Evolutionary conservation across 2,888 invertebrate species (phyloP).

Genomic region (Andrena minutula): DNA sequence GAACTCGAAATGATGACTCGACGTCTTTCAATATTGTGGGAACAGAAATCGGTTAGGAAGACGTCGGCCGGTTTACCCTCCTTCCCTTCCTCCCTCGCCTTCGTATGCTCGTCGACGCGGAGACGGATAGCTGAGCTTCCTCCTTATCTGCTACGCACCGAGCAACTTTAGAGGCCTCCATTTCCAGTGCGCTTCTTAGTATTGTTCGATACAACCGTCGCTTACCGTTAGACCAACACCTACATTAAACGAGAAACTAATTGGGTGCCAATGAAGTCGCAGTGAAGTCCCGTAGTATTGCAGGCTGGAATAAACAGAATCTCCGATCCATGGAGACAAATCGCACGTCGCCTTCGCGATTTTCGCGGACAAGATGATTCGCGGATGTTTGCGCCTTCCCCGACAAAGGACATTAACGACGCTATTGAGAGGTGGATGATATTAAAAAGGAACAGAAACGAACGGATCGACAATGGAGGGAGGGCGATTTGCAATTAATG

Average conservation of each 20-base stretch:
- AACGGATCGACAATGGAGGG: conserved; percentile 63
- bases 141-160: conserved; percentile 18
- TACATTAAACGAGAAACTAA: background rate
- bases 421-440: conserved; percentile 62
- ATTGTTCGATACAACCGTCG: background rate
- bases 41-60: conserved; percentile 79
- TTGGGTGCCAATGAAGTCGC: background rate
- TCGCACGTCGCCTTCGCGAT: background rate
- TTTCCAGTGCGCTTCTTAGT: background rate
- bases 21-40: conserved; percentile 84
- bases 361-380: conserved; percentile 43
- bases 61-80: conserved; percentile 72
- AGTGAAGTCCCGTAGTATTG: background rate
- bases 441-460: conserved; percentile 60
- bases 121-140: conserved; percentile 42
- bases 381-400: conserved; percentile 30
- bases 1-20: conserved; percentile 84
- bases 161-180: background rate
- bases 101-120: conserved; percentile 34
- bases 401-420: conserved; percentile 65
- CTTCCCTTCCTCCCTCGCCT: conserved; percentile 59
- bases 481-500: conserved; percentile 78
- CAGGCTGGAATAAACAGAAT: too few species aligned
- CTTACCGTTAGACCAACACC: background rate
- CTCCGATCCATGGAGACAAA: background rate